Evolutionary conservation across 1,140 invertebrate genomes (phyloP), one percentile per base, ranked within the genome.

Genomic region (Latrodectus geometricus): DNA sequence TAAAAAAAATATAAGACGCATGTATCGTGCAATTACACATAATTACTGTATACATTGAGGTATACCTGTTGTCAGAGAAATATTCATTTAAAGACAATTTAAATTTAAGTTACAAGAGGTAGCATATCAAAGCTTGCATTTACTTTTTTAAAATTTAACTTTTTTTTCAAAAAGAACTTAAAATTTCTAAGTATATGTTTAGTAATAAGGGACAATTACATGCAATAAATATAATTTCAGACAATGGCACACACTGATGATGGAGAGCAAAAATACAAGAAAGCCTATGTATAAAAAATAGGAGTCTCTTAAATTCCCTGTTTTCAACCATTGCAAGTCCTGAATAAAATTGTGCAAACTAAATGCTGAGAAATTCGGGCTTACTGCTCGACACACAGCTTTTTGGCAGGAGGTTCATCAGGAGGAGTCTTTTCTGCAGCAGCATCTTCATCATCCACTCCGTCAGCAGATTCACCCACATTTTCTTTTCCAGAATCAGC

Each of bases 251-350:
- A 85, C 83, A 78, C 66, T 69, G 85, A 87, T 80, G 85, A 87
- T 87, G 76, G 56, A 87, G 85, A 79, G 85, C 85, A 87, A 79
- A 79, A 87, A 80, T 79, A 87, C 77, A 75, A 87, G 76, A 80
- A 87, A 87, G 85, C 85, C 77, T 87, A 80, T 79, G 77, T 87
- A 87, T 87, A 87, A 87, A 87, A 86, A 87, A 87, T 87, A 87
- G 85, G 77, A 87, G 85, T 87, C 77, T 87, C 61, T 87, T 87
- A 74, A 75, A 74, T 74, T 87, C 85, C 85, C 85, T 87, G 77
- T 87, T 80, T 80, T 87, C 23, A 73, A 87, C 85, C 85, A 87
- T 79, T 86, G 77, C 85, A 74, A 73, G 77, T 79, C 85, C 85
- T 87, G 85, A 87, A 87, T 86, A 87, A 80, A 87, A 80, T 87